Conservation (phyloP, 1,140 invertebrate species). For the Ladona fulva region DNA sequence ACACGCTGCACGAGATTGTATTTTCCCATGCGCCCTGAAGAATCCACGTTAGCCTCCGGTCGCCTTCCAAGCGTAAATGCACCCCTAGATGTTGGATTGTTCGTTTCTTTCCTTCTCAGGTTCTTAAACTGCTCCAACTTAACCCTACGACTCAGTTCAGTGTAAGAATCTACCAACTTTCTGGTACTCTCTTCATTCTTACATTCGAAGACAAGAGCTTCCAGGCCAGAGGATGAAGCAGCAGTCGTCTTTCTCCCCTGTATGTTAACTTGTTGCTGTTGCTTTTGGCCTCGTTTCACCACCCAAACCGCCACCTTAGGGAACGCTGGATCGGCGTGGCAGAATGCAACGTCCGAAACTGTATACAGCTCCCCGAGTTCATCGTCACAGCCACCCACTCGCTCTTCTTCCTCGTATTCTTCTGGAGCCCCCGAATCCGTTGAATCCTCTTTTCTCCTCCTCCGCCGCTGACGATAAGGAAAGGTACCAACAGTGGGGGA, state of each 20-base stretch:
- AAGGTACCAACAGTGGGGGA: not conserved
- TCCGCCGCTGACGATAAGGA: not conserved
- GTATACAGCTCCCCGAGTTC: slow-evolving; percentile 21
- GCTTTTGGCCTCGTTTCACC: slow-evolving; percentile 24
- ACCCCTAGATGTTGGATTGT: not conserved
- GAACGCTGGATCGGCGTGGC: slow-evolving; percentile 33
- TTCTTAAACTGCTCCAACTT: slow-evolving; percentile 20
- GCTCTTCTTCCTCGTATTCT: not conserved
- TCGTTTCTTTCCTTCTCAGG: slow-evolving; percentile 3
- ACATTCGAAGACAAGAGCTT: slow-evolving; percentile 34
- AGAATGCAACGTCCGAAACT: slow-evolving; percentile 28
- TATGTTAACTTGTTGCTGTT: not conserved
- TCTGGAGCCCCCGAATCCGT: not conserved
- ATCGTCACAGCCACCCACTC: not conserved
- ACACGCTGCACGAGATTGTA: slow-evolving; percentile 35
- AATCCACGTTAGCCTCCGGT: not conserved
- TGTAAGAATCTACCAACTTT: slow-evolving; percentile 33
- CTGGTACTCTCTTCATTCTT: slow-evolving; percentile 28
- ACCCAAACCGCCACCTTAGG: slow-evolving; percentile 34
- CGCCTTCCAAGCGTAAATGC: not conserved
- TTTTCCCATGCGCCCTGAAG: not conserved
- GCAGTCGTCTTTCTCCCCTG: slow-evolving; percentile 4
- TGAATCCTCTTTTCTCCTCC: not conserved
- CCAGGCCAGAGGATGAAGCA: slow-evolving; percentile 20
- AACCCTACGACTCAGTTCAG: slow-evolving; percentile 24